These are phyloP conservation scores for Anarrhichthys ocellatus DNA, from an alignment of 2,113 vertebrate species.

Conservation along the genomic window DNA sequence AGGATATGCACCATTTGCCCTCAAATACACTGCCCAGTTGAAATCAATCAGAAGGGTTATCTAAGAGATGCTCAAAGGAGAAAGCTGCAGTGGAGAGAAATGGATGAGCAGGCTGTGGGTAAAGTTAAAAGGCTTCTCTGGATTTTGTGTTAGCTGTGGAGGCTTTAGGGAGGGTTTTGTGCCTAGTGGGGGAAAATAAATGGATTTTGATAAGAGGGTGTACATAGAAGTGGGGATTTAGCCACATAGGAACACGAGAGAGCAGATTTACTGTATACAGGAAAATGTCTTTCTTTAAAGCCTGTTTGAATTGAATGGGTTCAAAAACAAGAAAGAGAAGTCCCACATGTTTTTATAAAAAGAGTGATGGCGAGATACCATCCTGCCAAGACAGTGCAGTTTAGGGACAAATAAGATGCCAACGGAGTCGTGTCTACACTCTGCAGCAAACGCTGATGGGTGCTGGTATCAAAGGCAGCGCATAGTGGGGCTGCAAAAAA, in stretches of 20 bases:
- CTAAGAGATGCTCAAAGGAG: constrained; percentile 39
- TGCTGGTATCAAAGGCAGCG: constrained; percentile 45
- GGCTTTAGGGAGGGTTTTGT: constrained; percentile 51
- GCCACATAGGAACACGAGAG: constrained; percentile 43
- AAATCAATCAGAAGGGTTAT: constrained; percentile 70
- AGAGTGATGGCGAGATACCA: constrained; percentile 3
- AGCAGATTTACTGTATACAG: constrained; percentile 34
- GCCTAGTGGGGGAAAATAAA: constrained; percentile 63
- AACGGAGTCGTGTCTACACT: constrained; percentile 41
- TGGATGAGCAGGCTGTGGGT: constrained; percentile 47
- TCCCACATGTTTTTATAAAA: constrained; percentile 12
- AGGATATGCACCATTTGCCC: constrained; percentile 59
- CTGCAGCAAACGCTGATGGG: constrained; percentile 61
- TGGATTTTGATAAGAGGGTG: constrained; percentile 61
- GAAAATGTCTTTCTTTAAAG: constrained; percentile 25
- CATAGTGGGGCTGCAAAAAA: constrained; percentile 37
- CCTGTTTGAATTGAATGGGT: constrained; percentile 31
- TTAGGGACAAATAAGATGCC: constrained; percentile 58
- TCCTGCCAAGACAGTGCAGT: constrained; percentile 49
- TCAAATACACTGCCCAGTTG: constrained; percentile 59
- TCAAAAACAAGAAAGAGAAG: constrained; percentile 15
- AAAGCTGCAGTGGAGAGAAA: constrained; percentile 35
- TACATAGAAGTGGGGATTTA: constrained; percentile 47
- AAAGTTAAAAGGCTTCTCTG: constrained; percentile 68
- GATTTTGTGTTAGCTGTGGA: constrained; percentile 58